Evolutionary conservation across 1,140 invertebrate genomes (phyloP), one percentile per base, ranked within the genome.

Genomic region (Saccostrea glomerata): DNA sequence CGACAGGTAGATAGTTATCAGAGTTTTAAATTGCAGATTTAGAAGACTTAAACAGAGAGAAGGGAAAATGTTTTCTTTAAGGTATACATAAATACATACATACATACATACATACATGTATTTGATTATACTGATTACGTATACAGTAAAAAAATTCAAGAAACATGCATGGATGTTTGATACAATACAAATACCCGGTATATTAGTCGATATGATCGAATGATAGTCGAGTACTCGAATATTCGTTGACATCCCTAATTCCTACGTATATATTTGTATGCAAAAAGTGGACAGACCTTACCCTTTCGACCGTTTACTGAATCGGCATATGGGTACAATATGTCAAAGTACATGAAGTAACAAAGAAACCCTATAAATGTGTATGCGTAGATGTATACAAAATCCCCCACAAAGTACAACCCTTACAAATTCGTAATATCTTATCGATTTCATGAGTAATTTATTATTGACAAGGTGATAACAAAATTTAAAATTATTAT

Each of bases 401-500:
- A 77, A 77, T 77, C 70, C 70, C 70, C 70, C 70, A 30, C 70
- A 15, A 36, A 36, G 70, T 77, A 77, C 11, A 15, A 25, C 11
- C 30, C 70, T 77, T 30, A 77, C 70, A 36, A 25, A 36, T 25
- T 17, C 30, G 70, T 77, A 30, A 17, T 77, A 30, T 30, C 70
- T 77, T 77, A 77, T 77, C 70, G 15, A 30, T 77, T 77, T 12
- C 70, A 77, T 77, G 25, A 77, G 30, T 36, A 77, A 77, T 77
- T 77, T 77, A 77, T 77, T 77, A 77, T 77, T 25, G 25, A 30
- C 11, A 17, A 63, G 25, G 70, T 5, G 70, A 77, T 77, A 36
- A 77, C 30, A 25, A 77, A 30, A 77, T 36, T 77, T 17, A 77
- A 77, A 77, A 77, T 77, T 77, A 77, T 77, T 30, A 77, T 77